Base-by-base conservation (phyloP, 2,888 invertebrate genomes). In the Andricus quercusramuli region DNA sequence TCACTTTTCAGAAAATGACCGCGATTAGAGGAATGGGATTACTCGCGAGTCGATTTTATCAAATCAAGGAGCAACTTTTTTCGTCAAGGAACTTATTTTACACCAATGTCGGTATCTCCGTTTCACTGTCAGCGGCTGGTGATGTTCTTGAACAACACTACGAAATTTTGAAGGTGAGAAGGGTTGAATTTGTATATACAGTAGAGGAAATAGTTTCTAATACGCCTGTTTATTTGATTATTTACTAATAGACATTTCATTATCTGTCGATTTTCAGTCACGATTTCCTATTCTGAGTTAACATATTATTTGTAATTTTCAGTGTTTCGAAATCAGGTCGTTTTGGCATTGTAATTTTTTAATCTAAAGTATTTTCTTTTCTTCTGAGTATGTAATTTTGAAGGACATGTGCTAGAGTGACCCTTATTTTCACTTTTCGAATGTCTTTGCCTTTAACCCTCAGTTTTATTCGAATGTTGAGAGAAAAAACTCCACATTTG, bases 91-190 rank as follows among this genome's bases (percentile, higher is more conserved):
- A 96, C 93, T 93, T 97, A 83, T 93, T 97, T 78, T 94, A 95
- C 85, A 98, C 98, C 70, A 98, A 98, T 93, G 94, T 97, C 8
- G 94, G 95, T 44, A 94, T 98, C 86, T 97, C 97, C 0, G 93
- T 96, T 80, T 93, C 94, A 0, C 94, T 98, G 70, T 97, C 97
- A n/a, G 95, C 95, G 1, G 86, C 94, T 13, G 98, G 98, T 25
- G 98, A 98, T 90, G 86, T 95, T 5, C 90, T 98, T 59, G 97
- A 97, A 91, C 98, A 98, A 91, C 94, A 95, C 76, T 96, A 96
- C 91, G 97, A 98, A 93, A 94, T 95, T 62, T 90, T 94, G 77
- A 94, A 91, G 84, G 92, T 90, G 80, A 78, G 41, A 32, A 66
- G 5, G 15, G 25, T 6, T 51, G 1, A 29, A 44, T 32, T n/a